Percentiles rank a stretch among this genome's conserved stretches.
These are phyloP conservation scores for Diploptera punctata DNA, from an alignment of 2,888 invertebrate species.

Conservation along the genomic window DNA sequence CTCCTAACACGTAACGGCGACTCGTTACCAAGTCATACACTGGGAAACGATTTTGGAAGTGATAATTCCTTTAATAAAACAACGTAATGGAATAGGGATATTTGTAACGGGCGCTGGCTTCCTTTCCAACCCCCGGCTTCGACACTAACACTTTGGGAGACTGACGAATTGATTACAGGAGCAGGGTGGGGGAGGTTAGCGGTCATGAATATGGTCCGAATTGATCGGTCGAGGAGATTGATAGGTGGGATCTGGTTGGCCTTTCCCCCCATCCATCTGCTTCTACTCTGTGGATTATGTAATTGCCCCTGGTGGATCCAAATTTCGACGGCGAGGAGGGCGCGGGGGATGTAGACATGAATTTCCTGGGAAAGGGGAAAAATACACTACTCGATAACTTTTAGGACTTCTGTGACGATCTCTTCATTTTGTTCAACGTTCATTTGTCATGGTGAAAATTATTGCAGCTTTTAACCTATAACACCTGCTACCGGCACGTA, in stretches of 20 bases:
- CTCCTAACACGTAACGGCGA: too few species aligned
- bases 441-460: too few species aligned
- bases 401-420: not conserved
- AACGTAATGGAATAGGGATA: not conserved
- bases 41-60: too few species aligned
- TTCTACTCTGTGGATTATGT: not conserved
- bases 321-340: conserved; percentile 14
- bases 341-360: not conserved
- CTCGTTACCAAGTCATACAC: too few species aligned
- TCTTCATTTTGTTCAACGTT: not conserved
- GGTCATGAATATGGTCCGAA: conserved; percentile 32
- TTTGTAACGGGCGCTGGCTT: not conserved
- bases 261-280: not conserved
- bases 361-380: not conserved
- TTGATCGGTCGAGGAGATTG: conserved; percentile 36
- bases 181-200: not conserved
- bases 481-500: too few species aligned
- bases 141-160: too few species aligned
- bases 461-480: too few species aligned
- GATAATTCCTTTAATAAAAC: not conserved
- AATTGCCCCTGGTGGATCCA: conserved; percentile 27
- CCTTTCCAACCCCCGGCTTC: not conserved
- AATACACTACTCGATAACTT: not conserved
- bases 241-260: conserved; percentile 19
- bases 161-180: too few species aligned